Conservation (phyloP, 2,113 vertebrate genomes). For the Petromus typicus region DNA sequence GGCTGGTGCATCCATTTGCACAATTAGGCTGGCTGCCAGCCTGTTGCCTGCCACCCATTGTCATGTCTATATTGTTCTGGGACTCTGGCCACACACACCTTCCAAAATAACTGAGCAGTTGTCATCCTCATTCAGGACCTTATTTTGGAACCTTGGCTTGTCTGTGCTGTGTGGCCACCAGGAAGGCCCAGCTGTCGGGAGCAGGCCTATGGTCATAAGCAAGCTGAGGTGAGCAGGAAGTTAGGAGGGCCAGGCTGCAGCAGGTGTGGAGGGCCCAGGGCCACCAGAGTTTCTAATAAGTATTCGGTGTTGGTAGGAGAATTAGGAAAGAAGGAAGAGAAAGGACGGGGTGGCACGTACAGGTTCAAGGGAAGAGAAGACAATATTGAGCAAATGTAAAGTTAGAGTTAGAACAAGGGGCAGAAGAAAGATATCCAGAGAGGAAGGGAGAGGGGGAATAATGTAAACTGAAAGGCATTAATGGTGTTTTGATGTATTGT, state of each 20-base stretch:
- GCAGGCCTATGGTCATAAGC: background rate
- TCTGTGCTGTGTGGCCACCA: conserved; percentile 72
- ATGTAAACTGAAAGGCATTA: background rate
- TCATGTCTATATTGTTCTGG: background rate
- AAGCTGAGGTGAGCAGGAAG: background rate
- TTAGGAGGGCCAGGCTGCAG: background rate
- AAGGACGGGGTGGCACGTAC: background rate
- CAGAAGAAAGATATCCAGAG: background rate
- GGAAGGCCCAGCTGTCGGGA: conserved; percentile 83
- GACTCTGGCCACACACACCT: conserved; percentile 65
- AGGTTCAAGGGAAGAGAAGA: background rate
- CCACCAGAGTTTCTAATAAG: background rate
- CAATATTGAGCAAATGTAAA: background rate
- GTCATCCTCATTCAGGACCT: conserved; percentile 74
- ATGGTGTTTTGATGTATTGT: conserved; percentile 71
- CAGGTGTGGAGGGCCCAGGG: background rate
- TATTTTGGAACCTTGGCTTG: conserved; percentile 85
- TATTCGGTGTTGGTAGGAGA: background rate
- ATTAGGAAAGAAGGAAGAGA: background rate
- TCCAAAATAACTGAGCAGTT: conserved; percentile 85
- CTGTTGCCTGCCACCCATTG: background rate
- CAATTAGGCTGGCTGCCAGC: too few relatives aligned
- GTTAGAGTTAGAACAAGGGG: background rate
- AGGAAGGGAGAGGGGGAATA: background rate
- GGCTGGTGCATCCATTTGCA: conserved; percentile 48